Conservation (phyloP, 2,113 vertebrate species). For the Syngnathus floridae region DNA sequence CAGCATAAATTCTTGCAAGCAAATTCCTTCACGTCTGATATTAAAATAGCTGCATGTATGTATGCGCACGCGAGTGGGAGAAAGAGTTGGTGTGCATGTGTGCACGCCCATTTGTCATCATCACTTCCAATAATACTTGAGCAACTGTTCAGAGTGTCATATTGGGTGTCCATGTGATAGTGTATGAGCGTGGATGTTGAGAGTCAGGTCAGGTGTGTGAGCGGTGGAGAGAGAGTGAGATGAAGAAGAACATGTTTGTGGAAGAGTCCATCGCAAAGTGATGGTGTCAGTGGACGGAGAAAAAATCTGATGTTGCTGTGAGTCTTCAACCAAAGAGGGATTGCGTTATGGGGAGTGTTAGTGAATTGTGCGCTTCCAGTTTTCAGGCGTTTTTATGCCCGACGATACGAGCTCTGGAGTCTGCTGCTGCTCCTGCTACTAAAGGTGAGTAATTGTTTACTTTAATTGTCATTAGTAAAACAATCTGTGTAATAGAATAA, state of each 20-base stretch:
- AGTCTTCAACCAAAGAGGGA: constrained; percentile 7
- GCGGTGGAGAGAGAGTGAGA: constrained; percentile 34
- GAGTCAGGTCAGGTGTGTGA: constrained; percentile 51
- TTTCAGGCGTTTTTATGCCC: constrained; percentile 86
- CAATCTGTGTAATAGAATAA: too few species aligned
- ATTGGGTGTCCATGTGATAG: background rate
- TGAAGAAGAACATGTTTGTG: background rate
- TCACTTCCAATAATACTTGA: constrained; percentile 57
- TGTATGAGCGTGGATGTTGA: constrained; percentile 8
- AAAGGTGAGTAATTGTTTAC: constrained; percentile 54
- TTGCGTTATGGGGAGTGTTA: constrained; percentile 79
- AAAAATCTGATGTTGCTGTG: background rate
- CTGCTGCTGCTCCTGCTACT: constrained; percentile 50
- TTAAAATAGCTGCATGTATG: constrained; percentile 16
- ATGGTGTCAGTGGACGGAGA: background rate
- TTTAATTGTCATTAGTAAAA: background rate
- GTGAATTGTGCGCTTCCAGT: constrained; percentile 85
- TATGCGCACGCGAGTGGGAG: constrained; percentile 1
- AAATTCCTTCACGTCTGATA: background rate
- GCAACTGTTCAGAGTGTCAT: constrained; percentile 54
- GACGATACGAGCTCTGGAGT: constrained; percentile 43
- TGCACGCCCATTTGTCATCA: constrained; percentile 44
- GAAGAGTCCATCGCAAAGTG: background rate
- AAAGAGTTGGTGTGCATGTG: constrained; percentile 33
- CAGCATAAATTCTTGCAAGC: background rate